Conservation (phyloP, 2,888 invertebrate genomes). For the Hoplodrina blanda region DNA sequence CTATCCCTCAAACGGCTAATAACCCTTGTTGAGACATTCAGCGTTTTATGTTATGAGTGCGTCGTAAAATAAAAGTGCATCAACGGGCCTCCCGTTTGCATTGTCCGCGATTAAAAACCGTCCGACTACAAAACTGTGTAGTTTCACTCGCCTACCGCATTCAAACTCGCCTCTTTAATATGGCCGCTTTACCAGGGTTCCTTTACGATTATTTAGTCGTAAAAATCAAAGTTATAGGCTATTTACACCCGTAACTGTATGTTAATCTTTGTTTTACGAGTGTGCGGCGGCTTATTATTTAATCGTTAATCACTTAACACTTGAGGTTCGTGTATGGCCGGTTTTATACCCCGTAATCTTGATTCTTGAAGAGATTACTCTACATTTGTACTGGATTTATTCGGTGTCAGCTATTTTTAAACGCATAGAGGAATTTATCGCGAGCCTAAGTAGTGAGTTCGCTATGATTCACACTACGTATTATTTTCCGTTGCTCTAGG, state of each 20-base stretch:
- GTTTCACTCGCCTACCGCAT: constrained; percentile 55
- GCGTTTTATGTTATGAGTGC: constrained; percentile 89
- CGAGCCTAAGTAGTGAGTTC: constrained; percentile 39
- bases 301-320: constrained; percentile 89
- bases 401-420: constrained; percentile 64
- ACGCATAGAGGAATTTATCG: constrained; percentile 61
- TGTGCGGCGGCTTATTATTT: constrained; percentile 89
- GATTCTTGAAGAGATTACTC: constrained; percentile 66
- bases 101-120: constrained; percentile 85
- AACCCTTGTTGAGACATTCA: constrained; percentile 88
- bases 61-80: constrained; percentile 91
- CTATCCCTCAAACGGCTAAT: constrained; percentile 65
- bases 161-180: constrained; percentile 70
- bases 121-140: constrained; percentile 72
- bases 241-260: constrained; percentile 90
- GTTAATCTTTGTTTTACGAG: constrained; percentile 91
- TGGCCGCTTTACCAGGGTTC: constrained; percentile 83
- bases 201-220: constrained; percentile 91
- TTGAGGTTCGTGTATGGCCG: constrained; percentile 78
- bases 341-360: constrained; percentile 76
- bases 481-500: constrained; percentile 42
- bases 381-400: constrained; percentile 62
- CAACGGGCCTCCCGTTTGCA: constrained; percentile 88
- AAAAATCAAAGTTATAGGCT: constrained; percentile 91
- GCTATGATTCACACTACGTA: constrained; percentile 59